phyloP scores from a whole-genome alignment of 2,797 vertebrate species.

The Darevskia mixta region DNA sequence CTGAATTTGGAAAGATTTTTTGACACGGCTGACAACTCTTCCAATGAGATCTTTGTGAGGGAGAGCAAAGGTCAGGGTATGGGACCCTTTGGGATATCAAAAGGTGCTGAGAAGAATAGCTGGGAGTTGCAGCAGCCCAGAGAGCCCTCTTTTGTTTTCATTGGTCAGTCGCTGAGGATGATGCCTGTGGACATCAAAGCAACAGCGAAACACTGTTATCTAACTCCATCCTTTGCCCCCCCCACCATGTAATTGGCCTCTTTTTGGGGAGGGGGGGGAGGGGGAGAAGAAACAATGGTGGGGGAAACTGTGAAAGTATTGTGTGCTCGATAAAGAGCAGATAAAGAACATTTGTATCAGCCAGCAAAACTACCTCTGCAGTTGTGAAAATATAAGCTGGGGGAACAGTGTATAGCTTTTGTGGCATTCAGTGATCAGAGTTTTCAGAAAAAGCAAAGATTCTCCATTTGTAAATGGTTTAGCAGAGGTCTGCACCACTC shows the following conservation, averaged over 20 bases:
- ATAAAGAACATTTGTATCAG: constrained; percentile 61
- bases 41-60: constrained; percentile 77
- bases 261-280: constrained; percentile 53
- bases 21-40: constrained; percentile 66
- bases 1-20: constrained; percentile 70
- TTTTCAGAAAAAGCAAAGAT: background rate
- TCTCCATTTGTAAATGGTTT: background rate
- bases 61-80: constrained; percentile 79
- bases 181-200: constrained; percentile 89
- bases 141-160: constrained; percentile 81
- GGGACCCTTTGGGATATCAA: constrained; percentile 68
- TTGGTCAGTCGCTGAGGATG: constrained; percentile 72
- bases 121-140: constrained; percentile 64
- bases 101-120: constrained; percentile 78
- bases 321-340: constrained; percentile 22
- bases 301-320: constrained; percentile 59
- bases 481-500: background rate
- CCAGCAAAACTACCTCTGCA: constrained; percentile 21
- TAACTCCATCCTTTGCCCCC: constrained; percentile 83
- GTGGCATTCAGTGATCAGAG: background rate
- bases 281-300: constrained; percentile 44
- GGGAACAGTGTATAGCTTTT: background rate
- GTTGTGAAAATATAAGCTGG: constrained; percentile 50
- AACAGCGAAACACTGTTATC: constrained; percentile 87
- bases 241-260: constrained; percentile 77